A percentile compares a stretch with the other conserved stretches of the same genome.
These are phyloP conservation scores for Tenthredo notha DNA, from an alignment of 2,888 invertebrate genomes.

Conservation along the genomic window DNA sequence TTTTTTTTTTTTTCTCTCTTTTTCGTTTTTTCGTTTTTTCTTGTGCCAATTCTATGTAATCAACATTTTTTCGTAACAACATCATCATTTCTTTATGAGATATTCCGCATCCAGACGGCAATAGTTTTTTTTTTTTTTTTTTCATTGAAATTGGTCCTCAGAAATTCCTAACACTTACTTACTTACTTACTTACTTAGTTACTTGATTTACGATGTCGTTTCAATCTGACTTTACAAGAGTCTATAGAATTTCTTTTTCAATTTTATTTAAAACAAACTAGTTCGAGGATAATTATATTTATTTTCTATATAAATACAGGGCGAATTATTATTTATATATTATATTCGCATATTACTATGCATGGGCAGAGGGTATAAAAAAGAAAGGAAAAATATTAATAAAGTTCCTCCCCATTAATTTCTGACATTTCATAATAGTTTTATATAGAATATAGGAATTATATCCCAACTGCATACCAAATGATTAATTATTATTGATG, in stretches of 20 bases:
- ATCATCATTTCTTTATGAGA: slow-evolving; percentile 17
- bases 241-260: neutral
- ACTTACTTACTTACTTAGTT: too few species aligned
- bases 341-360: neutral
- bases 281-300: neutral
- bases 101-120: slow-evolving; percentile 20
- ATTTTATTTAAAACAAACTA: slow-evolving; percentile 16
- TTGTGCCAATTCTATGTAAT: slow-evolving; percentile 38
- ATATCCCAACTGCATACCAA: neutral
- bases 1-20: neutral
- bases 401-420: too few species aligned
- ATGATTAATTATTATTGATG: too few species aligned
- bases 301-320: neutral
- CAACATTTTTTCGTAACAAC: slow-evolving; percentile 28
- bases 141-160: slow-evolving; percentile 16
- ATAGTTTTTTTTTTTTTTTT: too few species aligned
- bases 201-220: slow-evolving; percentile 46
- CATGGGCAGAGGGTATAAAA: neutral
- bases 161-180: neutral
- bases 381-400: too few species aligned
- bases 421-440: too few species aligned
- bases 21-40: neutral
- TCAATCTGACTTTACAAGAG: slow-evolving; percentile 5
- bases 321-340: neutral
- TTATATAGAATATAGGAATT: too few species aligned